These are phyloP conservation scores for Nansenia antarctica DNA, from an alignment of 2,113 vertebrate species.

Conservation along the genomic window DNA sequence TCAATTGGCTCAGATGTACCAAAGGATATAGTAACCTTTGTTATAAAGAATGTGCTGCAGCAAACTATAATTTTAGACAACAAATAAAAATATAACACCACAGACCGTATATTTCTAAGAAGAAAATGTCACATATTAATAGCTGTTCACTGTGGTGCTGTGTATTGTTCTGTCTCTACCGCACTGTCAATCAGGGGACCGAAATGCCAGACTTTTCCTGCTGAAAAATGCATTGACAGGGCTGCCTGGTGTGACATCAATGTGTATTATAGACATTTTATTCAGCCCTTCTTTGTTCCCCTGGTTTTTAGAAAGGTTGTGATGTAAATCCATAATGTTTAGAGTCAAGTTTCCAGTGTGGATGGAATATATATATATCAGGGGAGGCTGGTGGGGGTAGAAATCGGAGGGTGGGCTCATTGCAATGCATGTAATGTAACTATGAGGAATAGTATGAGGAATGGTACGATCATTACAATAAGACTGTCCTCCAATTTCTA, in stretches of 20 bases:
- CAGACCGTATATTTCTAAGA: conserved; percentile 5
- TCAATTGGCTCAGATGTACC: background rate
- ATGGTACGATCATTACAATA: too few species aligned
- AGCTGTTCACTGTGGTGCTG: background rate
- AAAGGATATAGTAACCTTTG: background rate
- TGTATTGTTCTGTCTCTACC: conserved; percentile 6
- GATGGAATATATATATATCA: too few species aligned
- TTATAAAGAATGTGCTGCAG: too few species aligned
- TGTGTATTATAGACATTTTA: background rate
- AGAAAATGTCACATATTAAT: conserved; percentile 32
- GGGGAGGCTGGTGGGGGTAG: too few species aligned
- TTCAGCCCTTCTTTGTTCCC: conserved; percentile 12
- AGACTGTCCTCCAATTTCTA: too few species aligned
- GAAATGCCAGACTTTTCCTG: conserved; percentile 21
- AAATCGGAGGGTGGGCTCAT: too few species aligned
- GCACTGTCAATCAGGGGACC: background rate
- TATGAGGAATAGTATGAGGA: too few species aligned
- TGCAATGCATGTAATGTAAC: too few species aligned
- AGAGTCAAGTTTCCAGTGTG: too few species aligned
- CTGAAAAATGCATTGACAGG: conserved; percentile 5
- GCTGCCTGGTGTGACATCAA: conserved; percentile 11
- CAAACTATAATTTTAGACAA: background rate
- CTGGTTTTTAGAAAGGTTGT: background rate
- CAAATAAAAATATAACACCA: background rate
- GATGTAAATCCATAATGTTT: background rate